phyloP scores from a whole-genome alignment of 2,888 invertebrate species.

The Nipponacmea schrenckii region DNA sequence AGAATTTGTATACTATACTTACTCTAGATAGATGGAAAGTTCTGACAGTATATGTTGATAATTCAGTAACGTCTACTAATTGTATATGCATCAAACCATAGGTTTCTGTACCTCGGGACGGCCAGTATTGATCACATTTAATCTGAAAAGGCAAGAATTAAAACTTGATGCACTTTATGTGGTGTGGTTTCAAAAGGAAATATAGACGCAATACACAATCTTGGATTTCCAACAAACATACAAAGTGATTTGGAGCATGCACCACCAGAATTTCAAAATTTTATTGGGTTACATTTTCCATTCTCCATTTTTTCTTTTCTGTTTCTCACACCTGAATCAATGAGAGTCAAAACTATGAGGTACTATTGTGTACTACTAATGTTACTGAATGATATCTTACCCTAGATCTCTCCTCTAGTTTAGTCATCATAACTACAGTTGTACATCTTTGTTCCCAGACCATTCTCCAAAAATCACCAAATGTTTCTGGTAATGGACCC shows the following conservation, averaged over 20 bases:
- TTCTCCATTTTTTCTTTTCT: no score
- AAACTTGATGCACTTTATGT: background rate
- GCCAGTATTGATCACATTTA: slow-evolving; percentile 92
- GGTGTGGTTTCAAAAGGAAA: no score
- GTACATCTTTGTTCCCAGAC: slow-evolving; percentile 96
- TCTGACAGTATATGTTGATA: slow-evolving; percentile 97
- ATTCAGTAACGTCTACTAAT: slow-evolving; percentile 92
- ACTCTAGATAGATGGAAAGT: slow-evolving; percentile 77
- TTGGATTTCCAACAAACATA: no score
- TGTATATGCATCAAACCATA: slow-evolving; percentile 96
- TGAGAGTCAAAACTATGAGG: no score
- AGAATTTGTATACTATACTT: slow-evolving; percentile 10
- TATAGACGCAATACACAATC: no score
- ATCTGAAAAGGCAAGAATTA: slow-evolving; percentile 46
- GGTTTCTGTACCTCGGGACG: slow-evolving; percentile 89
- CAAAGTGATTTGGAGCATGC: no score
- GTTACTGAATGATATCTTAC: slow-evolving; percentile 62
- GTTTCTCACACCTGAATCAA: no score
- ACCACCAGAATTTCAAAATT: no score
- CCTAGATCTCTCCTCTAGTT: slow-evolving; percentile 93
- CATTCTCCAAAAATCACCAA: slow-evolving; percentile 99
- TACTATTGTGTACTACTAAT: no score
- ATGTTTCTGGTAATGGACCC: slow-evolving; percentile 97
- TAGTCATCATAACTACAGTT: slow-evolving; percentile 99
- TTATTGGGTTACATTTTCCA: no score